Conservation (phyloP, 2,888 invertebrate species). For the Aphodius granarius region DNA sequence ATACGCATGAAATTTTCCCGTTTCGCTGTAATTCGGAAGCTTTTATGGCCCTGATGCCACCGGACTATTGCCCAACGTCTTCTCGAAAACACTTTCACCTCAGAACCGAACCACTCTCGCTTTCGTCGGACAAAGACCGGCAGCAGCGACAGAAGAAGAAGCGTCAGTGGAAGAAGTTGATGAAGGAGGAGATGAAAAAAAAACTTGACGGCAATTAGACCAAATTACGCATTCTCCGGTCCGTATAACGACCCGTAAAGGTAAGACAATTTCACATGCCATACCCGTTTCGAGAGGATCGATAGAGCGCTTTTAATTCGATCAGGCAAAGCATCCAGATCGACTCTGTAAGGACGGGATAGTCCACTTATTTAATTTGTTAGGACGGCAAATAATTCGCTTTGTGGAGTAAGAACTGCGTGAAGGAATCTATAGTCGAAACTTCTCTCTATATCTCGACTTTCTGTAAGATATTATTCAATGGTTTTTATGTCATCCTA, state of each 20-base stretch:
- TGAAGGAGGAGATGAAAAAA: conserved; percentile 1
- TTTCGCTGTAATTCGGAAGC: neutral
- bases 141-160: neutral
- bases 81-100: conserved; percentile 23
- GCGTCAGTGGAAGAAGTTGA: neutral
- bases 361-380: neutral
- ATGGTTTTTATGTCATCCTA: no score
- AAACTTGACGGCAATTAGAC: conserved; percentile 14
- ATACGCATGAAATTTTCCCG: neutral
- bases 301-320: neutral
- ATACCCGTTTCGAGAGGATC: conserved; percentile 8
- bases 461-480: no score
- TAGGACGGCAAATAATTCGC: neutral
- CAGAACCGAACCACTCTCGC: conserved; percentile 9
- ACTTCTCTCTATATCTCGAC: no score
- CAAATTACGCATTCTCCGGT: conserved; percentile 13
- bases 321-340: neutral
- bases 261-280: conserved; percentile 13
- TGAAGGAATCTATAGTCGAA: neutral
- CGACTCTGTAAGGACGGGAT: neutral
- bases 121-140: conserved; percentile 5
- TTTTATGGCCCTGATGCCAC: neutral
- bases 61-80: conserved; percentile 12
- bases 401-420: neutral
- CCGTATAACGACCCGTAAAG: conserved; percentile 13